These are phyloP conservation scores for Crypturellus undulatus DNA, from an alignment of 2,113 vertebrate species.

Conservation along the genomic window DNA sequence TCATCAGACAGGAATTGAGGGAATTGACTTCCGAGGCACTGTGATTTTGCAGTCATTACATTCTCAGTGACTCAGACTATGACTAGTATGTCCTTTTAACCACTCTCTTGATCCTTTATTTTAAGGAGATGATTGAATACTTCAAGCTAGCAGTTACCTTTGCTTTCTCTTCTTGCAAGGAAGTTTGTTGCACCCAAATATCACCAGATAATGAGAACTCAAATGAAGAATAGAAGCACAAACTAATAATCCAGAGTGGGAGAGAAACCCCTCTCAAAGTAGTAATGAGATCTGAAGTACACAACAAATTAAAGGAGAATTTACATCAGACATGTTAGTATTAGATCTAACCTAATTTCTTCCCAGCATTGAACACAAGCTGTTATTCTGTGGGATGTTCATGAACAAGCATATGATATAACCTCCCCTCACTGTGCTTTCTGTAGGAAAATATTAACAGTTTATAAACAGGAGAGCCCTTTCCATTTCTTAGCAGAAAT, in stretches of 20 bases:
- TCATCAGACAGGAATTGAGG: not conserved
- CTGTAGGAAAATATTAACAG: not conserved
- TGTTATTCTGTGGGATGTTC: not conserved
- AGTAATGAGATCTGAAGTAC: not conserved
- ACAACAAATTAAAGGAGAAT: not conserved
- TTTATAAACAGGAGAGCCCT: not conserved
- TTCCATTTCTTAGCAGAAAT: not conserved
- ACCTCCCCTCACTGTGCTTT: not conserved
- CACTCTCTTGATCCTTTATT: not conserved
- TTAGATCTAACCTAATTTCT: not conserved
- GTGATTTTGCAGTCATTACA: constrained; percentile 14
- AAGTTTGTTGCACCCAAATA: not conserved
- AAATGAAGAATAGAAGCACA: not conserved
- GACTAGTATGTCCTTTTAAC: not conserved
- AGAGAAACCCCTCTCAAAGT: not conserved
- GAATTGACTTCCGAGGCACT: constrained; percentile 16
- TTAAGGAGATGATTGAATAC: not conserved
- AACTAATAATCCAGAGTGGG: not conserved
- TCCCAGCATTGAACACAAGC: not conserved
- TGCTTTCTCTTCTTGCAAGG: not conserved
- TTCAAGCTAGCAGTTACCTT: not conserved
- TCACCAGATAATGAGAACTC: not conserved
- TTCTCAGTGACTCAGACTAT: constrained; percentile 1
- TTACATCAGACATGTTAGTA: not conserved
- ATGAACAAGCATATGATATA: not conserved